A percentile compares a stretch with the other conserved stretches of the same genome.
Evolutionary conservation across 2,797 vertebrate genomes (phyloP).

Genomic region (Propithecus deckenii): DNA sequence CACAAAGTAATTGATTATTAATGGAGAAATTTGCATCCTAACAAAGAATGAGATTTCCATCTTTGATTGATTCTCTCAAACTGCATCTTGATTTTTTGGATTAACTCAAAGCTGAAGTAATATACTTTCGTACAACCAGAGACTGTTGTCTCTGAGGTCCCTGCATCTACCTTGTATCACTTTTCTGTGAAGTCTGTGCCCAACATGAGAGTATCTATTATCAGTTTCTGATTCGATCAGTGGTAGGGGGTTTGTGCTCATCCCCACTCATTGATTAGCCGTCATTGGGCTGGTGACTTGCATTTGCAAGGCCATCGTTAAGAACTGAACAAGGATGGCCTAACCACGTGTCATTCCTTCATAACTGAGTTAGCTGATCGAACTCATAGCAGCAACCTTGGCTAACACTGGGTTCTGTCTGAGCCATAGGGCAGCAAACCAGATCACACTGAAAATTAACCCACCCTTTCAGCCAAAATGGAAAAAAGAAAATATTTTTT

Average conservation of each 20-base stretch:
- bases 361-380: background rate
- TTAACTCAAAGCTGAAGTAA: background rate
- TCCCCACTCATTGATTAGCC: background rate
- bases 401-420: background rate
- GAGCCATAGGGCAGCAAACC: background rate
- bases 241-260: background rate
- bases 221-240: background rate
- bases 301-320: background rate
- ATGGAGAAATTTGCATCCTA: background rate
- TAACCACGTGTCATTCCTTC: background rate
- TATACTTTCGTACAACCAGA: background rate
- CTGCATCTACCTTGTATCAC: background rate
- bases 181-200: background rate
- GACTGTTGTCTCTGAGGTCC: background rate
- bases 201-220: background rate
- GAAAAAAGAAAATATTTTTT: conserved; percentile 40
- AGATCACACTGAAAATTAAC: background rate
- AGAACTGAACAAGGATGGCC: background rate
- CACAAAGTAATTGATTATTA: background rate
- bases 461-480: background rate
- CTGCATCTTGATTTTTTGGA: background rate
- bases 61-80: conserved; percentile 12
- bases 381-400: background rate
- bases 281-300: background rate
- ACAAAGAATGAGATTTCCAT: conserved; percentile 32